A percentile compares a stretch with the other conserved stretches of the same genome.
phyloP scores from a whole-genome alignment of 2,113 vertebrate genomes.

The Beaufortia kweichowensis region DNA sequence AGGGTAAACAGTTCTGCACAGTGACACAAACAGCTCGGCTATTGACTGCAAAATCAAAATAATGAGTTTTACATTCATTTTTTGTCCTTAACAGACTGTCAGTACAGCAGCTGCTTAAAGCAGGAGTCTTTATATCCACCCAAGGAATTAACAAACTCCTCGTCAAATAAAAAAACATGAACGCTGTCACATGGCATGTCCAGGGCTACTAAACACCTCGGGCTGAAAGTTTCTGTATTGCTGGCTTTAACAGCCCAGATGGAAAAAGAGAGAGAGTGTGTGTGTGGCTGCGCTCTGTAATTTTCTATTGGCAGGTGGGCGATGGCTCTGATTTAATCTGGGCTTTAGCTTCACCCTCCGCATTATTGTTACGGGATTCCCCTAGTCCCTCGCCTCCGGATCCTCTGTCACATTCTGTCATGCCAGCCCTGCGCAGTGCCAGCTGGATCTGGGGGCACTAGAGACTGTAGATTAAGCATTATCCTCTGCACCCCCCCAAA shows the following conservation, averaged over 20 bases:
- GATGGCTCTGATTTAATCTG: conserved; percentile 76
- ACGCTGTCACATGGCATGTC: conserved; percentile 9
- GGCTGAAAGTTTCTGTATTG: conserved; percentile 10
- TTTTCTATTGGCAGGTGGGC: conserved; percentile 75
- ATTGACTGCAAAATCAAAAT: too few relatives aligned
- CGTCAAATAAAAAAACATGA: not conserved
- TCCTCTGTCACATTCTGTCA: conserved; percentile 78
- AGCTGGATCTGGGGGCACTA: conserved; percentile 68
- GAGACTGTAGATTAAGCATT: conserved; percentile 62
- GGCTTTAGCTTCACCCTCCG: conserved; percentile 71
- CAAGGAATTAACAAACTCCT: conserved; percentile 24
- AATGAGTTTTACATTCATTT: not conserved
- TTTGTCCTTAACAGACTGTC: not conserved
- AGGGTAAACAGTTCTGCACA: too few relatives aligned
- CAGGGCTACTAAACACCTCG: conserved; percentile 26
- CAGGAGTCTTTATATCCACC: not conserved
- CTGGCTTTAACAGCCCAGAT: conserved; percentile 30
- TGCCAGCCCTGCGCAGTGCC: conserved; percentile 72
- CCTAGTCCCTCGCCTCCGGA: conserved; percentile 68
- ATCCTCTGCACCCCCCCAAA: conserved; percentile 15
- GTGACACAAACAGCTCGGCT: too few relatives aligned
- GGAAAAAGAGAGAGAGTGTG: conserved; percentile 19
- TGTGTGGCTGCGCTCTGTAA: conserved; percentile 42
- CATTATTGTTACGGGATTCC: conserved; percentile 79
- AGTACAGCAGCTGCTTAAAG: conserved; percentile 23